A percentile compares a stretch with the other conserved stretches of the same genome.
phyloP scores from a whole-genome alignment of 2,113 vertebrate genomes.

The Lepidothrix coronata region DNA sequence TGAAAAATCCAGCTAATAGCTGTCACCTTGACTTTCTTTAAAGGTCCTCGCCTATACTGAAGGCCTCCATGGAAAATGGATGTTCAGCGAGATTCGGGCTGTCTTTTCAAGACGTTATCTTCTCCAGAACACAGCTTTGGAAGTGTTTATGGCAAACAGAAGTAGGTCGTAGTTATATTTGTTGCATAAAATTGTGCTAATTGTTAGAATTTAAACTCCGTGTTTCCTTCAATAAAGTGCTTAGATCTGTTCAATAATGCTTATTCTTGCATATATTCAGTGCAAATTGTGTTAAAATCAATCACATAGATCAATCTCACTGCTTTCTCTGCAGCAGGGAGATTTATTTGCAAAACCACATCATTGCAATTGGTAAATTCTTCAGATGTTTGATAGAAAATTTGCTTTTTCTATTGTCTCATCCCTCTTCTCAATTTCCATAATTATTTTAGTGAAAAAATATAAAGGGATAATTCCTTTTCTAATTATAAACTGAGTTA shows the following conservation, averaged over 20 bases:
- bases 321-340: not conserved
- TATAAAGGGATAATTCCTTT: not conserved
- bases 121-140: conserved; percentile 93
- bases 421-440: not conserved
- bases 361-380: not conserved
- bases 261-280: not conserved
- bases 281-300: not conserved
- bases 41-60: conserved; percentile 94
- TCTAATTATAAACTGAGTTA: not conserved
- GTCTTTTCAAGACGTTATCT: conserved; percentile 94
- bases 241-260: not conserved
- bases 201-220: not conserved
- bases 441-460: not conserved
- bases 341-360: not conserved
- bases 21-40: not conserved
- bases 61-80: conserved; percentile 98
- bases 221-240: not conserved
- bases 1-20: not conserved
- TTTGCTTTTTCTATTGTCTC: not conserved
- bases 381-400: not conserved
- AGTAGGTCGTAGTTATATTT: conserved; percentile 76
- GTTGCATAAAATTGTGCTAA: not conserved
- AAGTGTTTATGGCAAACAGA: conserved; percentile 99
- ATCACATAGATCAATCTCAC: not conserved
- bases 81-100: conserved; percentile 99